Conservation (phyloP, 92 coral and sea anemone species). For the Hydrozoanthus gracilis region DNA sequence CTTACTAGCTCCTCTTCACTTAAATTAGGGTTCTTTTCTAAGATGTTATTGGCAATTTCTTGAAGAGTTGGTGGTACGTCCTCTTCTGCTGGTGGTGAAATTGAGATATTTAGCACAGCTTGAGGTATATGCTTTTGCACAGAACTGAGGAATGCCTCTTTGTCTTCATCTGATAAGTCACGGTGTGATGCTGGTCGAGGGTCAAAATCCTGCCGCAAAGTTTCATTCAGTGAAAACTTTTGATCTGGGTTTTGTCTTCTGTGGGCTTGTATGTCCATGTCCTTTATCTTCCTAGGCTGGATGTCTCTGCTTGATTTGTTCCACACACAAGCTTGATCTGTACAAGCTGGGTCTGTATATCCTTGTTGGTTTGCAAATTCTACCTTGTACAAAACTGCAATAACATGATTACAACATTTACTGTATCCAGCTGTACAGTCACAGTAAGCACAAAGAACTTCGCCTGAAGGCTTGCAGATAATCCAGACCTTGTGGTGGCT, state of each 20-base stretch:
- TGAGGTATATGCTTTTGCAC: conserved; percentile 33
- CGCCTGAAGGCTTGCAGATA: conserved; percentile 56
- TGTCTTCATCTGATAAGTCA: neutral
- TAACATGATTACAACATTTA: conserved; percentile 62
- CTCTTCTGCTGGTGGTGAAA: conserved; percentile 42
- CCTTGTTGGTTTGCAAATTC: conserved; percentile 65
- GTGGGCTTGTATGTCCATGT: conserved; percentile 54
- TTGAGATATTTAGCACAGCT: conserved; percentile 34
- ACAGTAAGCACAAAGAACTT: conserved; percentile 62
- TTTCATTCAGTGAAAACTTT: conserved; percentile 29
- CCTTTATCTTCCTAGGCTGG: conserved; percentile 51
- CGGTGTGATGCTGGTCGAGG: conserved; percentile 41
- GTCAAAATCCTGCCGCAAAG: conserved; percentile 50
- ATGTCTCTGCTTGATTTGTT: conserved; percentile 52
- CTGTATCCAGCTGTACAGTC: conserved; percentile 61
- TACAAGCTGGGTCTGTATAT: conserved; percentile 56
- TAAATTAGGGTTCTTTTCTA: conserved; percentile 28
- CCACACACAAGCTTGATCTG: conserved; percentile 60
- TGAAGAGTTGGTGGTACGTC: conserved; percentile 42
- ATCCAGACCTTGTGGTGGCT: conserved; percentile 56
- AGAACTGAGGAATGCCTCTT: neutral
- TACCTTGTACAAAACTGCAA: conserved; percentile 64
- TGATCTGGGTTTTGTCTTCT: conserved; percentile 43
- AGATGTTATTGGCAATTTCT: conserved; percentile 28
- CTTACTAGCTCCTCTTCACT: conserved; percentile 16